Base-by-base conservation (phyloP, 2,888 invertebrate genomes). In the Conchocele bisecta region DNA sequence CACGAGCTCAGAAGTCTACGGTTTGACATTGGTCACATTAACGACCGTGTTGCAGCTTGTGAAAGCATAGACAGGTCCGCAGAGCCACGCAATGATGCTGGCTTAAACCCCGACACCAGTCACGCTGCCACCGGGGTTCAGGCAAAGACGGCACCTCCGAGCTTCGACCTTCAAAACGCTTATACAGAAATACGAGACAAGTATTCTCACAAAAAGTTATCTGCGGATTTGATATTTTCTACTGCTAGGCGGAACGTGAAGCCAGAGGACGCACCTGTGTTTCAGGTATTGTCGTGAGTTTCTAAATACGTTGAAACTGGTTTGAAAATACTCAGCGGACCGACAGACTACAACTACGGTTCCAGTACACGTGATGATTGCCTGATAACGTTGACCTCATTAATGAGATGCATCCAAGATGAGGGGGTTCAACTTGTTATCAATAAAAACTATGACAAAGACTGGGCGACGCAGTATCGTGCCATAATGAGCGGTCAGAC, bases 391-490 rank as follows among this genome's bases (percentile, higher is more conserved):
- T 5, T 41, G 22, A 41, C n/a, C 41, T 17, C 53, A 31, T 31
- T 31, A 11, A 33, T 53, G 20, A 5, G 46, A 20, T 31, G 22
- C 29, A n/a, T 53, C 15, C 53, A 53, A 17, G 53, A 53, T 33
- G 53, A 53, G 37, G 35, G 33, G 7, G 35, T 53, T n/a, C 53
- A 35, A 24, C 33, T 53, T 17, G 37, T 53, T 6, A 24, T 53
- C 26, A 33, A 53, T 26, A 53, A 53, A 33, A 33, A 29, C 33
- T 53, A 53, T 33, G 53, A 53, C 53, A 53, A 53, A 33, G 53
- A 53, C 37, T 53, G 53, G 53, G 53, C 53, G 20, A 20, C 11
- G 17, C 53, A 53, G 20, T 33, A 53, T 35, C 33, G 20, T 24
- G 22, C 53, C 20, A 53, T 53, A 22, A 53, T 53, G 53, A 31